phyloP scores from a whole-genome alignment of 2,888 invertebrate species.

The Selenia dentaria region DNA sequence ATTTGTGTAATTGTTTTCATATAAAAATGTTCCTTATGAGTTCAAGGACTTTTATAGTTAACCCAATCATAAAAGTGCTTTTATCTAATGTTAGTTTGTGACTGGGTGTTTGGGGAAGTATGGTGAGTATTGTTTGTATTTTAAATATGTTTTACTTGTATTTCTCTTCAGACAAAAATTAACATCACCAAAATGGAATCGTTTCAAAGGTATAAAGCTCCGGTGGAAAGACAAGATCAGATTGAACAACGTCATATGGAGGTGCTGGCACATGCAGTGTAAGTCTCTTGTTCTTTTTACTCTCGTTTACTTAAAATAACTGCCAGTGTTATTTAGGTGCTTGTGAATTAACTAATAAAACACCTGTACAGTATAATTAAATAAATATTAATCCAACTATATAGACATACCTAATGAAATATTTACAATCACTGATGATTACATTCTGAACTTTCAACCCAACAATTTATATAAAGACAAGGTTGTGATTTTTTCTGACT shows the following conservation, averaged over 20 bases:
- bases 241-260: conserved; percentile 99
- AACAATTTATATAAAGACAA: conserved; percentile 18
- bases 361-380: neutral
- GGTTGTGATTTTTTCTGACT: conserved; percentile 10
- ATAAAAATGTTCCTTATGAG: conserved; percentile 66
- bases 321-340: no score
- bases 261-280: conserved; percentile 99
- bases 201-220: conserved; percentile 98
- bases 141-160: conserved; percentile 40
- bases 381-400: no score
- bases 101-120: conserved; percentile 49
- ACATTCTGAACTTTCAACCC: conserved; percentile 27
- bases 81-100: conserved; percentile 65
- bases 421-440: conserved; percentile 24
- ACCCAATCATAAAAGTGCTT: conserved; percentile 53
- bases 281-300: conserved; percentile 62
- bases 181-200: conserved; percentile 99
- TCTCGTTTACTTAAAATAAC: neutral
- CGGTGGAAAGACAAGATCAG: conserved; percentile 99
- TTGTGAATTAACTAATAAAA: no score
- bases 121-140: conserved; percentile 57
- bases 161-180: conserved; percentile 95
- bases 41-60: conserved; percentile 66
- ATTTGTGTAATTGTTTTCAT: conserved; percentile 55
- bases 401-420: no score